phyloP scores from a whole-genome alignment of 1,140 invertebrate genomes.

The Papilio helenus region DNA sequence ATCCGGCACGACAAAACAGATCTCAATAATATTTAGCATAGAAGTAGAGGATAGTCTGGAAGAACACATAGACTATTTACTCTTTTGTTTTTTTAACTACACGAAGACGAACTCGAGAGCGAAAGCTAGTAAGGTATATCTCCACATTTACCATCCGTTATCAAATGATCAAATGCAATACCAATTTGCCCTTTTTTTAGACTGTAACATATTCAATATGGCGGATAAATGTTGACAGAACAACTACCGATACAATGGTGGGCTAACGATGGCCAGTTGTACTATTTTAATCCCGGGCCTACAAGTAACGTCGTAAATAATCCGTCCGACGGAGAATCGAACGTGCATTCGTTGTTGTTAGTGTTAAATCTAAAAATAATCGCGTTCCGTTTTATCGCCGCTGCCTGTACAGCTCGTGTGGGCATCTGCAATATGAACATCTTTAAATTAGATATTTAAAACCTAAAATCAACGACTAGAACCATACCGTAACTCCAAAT shows the following conservation, averaged over 20 bases:
- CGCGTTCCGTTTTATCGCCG: conserved; percentile 41
- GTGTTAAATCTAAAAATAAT: conserved; percentile 52
- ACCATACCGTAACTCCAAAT: background rate
- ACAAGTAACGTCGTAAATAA: conserved; percentile 61
- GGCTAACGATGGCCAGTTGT: conserved; percentile 43
- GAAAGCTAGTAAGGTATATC: no score
- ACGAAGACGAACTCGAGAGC: no score
- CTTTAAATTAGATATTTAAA: background rate
- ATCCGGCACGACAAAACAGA: no score
- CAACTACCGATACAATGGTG: conserved; percentile 36
- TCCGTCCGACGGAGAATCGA: conserved; percentile 60
- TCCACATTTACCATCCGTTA: no score
- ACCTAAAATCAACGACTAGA: background rate
- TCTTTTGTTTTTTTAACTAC: no score
- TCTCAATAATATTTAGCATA: no score
- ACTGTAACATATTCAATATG: background rate
- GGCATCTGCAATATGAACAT: background rate
- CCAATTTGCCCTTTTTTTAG: background rate
- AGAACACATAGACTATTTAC: no score
- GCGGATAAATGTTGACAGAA: conserved; percentile 28
- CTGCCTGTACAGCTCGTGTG: conserved; percentile 23
- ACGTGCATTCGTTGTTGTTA: conserved; percentile 59
- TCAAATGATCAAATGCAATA: no score
- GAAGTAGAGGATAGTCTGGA: no score
- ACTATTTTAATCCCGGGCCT: conserved; percentile 54